These are phyloP conservation scores for Arremon brunneinucha DNA, from an alignment of 2,797 vertebrate species.

Conservation along the genomic window DNA sequence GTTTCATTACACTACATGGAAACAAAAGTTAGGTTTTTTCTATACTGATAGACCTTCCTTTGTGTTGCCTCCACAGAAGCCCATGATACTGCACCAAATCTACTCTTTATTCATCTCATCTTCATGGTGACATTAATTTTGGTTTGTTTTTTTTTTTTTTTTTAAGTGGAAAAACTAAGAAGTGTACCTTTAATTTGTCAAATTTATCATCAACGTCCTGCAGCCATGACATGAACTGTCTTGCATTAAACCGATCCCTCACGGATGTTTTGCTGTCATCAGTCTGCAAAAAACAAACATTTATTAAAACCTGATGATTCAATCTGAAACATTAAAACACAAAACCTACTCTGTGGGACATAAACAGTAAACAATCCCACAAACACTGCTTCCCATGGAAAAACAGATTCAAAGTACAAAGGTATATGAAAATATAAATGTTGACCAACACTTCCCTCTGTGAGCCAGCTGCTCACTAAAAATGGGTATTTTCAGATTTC, in stretches of 20 bases:
- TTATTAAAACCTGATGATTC: neutral
- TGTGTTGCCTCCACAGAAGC: neutral
- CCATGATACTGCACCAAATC: neutral
- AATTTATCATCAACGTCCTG: slow-evolving; percentile 99
- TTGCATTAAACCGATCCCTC: slow-evolving; percentile 94
- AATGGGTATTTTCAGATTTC: neutral
- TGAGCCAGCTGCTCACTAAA: neutral
- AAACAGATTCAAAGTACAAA: neutral
- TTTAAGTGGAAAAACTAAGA: neutral
- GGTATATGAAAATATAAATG: neutral
- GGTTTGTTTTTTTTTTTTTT: neutral
- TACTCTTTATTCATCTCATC: neutral
- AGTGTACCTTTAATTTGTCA: slow-evolving; percentile 93
- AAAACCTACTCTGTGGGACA: neutral
- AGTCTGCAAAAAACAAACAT: slow-evolving; percentile 70
- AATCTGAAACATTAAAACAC: neutral
- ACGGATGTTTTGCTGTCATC: slow-evolving; percentile 97
- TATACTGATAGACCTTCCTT: neutral
- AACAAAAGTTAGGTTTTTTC: neutral
- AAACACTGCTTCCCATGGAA: neutral
- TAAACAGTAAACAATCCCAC: neutral
- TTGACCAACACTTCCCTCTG: neutral
- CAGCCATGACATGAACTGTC: slow-evolving; percentile 99
- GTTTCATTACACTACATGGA: neutral
- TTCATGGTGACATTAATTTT: neutral